phyloP scores from a whole-genome alignment of 2,888 invertebrate genomes.

The Papilio protenor region DNA sequence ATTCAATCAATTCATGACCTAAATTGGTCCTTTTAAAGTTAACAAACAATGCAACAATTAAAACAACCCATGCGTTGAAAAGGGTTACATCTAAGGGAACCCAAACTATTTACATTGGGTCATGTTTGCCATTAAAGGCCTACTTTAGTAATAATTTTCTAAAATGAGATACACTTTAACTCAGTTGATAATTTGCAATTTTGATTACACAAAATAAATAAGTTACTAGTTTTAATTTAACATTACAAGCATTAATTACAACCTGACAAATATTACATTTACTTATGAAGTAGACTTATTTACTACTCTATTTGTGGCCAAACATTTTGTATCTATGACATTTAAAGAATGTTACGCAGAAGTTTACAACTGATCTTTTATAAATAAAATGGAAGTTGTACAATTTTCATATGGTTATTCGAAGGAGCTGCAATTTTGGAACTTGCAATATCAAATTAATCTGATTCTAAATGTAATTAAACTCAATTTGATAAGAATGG shows the following conservation, averaged over 20 bases:
- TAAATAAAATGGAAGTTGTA: conserved; percentile 21
- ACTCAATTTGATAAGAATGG: not conserved
- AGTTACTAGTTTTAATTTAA: not conserved
- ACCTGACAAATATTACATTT: conserved; percentile 9
- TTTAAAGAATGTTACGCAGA: conserved; percentile 1
- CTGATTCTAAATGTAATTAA: not conserved
- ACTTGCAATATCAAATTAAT: not conserved
- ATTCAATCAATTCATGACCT: not conserved
- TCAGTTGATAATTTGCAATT: not conserved
- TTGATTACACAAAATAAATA: conserved; percentile 7
- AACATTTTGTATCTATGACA: conserved; percentile 1
- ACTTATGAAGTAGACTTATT: conserved; percentile 6
- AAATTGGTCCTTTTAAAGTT: not conserved
- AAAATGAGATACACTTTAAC: not conserved
- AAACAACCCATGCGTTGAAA: not conserved
- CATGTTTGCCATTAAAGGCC: conserved; percentile 3
- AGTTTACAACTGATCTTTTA: not conserved
- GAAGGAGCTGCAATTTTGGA: conserved; percentile 39
- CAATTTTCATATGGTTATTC: conserved; percentile 40
- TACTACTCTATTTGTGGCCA: conserved; percentile 12
- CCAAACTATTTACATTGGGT: not conserved
- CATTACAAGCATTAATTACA: conserved; percentile 8
- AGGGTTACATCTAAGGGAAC: not conserved
- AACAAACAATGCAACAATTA: not conserved
- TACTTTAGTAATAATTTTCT: not conserved